Conservation (phyloP, 2,797 vertebrate species). For the Etheostoma perlongum region DNA sequence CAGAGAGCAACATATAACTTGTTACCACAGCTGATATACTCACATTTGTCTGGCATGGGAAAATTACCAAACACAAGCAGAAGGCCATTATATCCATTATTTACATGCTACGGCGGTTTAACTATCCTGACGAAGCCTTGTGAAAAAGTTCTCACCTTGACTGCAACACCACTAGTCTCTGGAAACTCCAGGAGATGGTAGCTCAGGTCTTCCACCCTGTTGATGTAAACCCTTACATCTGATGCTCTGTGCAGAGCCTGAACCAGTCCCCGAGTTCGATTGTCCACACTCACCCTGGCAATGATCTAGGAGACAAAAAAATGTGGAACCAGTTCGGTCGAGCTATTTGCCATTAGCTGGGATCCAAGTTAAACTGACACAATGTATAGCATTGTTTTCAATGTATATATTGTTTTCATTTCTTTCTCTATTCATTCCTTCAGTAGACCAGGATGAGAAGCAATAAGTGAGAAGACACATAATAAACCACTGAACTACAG, state of each 20-base stretch:
- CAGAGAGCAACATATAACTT: conserved; percentile 12
- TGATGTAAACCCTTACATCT: conserved; percentile 91
- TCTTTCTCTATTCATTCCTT: neutral
- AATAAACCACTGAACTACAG: neutral
- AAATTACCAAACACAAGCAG: conserved; percentile 23
- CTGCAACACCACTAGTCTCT: conserved; percentile 92
- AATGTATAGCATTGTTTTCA: too few species aligned
- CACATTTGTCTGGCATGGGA: conserved; percentile 43
- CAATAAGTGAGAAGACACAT: neutral
- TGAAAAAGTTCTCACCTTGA: conserved; percentile 87
- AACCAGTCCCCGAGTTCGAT: conserved; percentile 94
- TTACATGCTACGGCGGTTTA: conserved; percentile 20
- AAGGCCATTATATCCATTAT: conserved; percentile 20
- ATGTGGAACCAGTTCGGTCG: neutral
- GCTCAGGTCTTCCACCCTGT: conserved; percentile 94
- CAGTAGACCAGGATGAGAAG: neutral
- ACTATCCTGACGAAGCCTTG: conserved; percentile 11
- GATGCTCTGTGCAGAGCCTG: conserved; percentile 92
- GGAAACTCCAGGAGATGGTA: conserved; percentile 97
- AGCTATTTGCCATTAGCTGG: neutral
- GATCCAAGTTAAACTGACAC: neutral
- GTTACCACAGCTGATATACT: conserved; percentile 30
- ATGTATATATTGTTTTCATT: neutral
- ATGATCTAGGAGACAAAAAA: conserved; percentile 88
- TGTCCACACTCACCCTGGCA: conserved; percentile 96